These are phyloP conservation scores for Eubasilissa splendida DNA, from an alignment of 2,888 invertebrate genomes.

Conservation along the genomic window DNA sequence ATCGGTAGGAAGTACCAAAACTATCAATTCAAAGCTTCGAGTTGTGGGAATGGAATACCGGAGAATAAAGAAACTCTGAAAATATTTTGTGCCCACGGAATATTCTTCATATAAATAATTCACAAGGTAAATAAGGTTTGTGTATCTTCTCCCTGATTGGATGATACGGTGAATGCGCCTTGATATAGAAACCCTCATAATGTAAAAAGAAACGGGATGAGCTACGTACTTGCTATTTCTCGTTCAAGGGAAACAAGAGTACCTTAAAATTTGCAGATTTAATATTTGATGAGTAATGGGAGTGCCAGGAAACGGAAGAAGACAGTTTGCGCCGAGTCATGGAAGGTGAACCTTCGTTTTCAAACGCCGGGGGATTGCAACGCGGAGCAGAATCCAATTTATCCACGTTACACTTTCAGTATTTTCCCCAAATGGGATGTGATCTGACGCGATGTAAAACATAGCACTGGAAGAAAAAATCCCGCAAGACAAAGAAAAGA, in stretches of 20 bases:
- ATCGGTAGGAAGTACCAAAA: too few species aligned
- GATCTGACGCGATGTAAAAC: constrained; percentile 56
- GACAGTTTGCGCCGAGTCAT: constrained; percentile 57
- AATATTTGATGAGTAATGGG: constrained; percentile 58
- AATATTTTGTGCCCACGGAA: not conserved
- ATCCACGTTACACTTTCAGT: constrained; percentile 55
- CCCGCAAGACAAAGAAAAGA: constrained; percentile 39
- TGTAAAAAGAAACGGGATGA: constrained; percentile 41
- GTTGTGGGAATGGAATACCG: not conserved
- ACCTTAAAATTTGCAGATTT: constrained; percentile 53
- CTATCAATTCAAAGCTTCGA: not conserved
- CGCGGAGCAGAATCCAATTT: constrained; percentile 58
- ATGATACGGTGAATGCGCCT: constrained; percentile 42
- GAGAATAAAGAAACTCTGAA: not conserved
- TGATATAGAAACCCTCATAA: constrained; percentile 39
- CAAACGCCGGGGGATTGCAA: constrained; percentile 55
- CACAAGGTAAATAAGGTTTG: constrained; percentile 42
- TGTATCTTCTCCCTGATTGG: constrained; percentile 46
- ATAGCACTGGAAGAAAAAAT: constrained; percentile 26
- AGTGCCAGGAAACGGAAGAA: constrained; percentile 38
- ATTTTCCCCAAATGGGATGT: constrained; percentile 57
- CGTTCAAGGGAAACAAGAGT: constrained; percentile 47
- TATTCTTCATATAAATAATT: constrained; percentile 44
- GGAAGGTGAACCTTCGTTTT: constrained; percentile 47
- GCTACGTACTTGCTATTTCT: constrained; percentile 22